These are phyloP conservation scores for Trachops cirrhosus DNA, from an alignment of 2,797 vertebrate genomes.

Conservation along the genomic window DNA sequence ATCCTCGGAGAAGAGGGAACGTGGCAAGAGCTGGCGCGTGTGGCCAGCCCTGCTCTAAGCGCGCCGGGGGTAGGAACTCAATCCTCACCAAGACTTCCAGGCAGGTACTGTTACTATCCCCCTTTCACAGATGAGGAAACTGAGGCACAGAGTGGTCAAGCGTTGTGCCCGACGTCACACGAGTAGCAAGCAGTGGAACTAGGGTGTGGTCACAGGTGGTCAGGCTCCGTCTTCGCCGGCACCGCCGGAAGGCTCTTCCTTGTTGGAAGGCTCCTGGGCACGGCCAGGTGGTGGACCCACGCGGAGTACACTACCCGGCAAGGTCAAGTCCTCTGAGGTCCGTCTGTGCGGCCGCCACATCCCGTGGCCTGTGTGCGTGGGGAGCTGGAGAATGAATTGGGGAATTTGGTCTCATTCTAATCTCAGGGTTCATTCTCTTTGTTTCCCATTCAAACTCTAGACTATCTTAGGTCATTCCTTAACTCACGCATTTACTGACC, in stretches of 20 bases:
- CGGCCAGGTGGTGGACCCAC: background rate
- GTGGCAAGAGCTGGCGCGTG: background rate
- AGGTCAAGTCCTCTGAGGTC: background rate
- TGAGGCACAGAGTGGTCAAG: background rate
- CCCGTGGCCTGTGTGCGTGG: background rate
- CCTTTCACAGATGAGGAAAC: background rate
- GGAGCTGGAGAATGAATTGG: background rate
- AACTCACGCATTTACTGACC: background rate
- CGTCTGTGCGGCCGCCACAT: background rate
- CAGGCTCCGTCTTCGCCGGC: background rate
- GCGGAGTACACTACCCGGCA: background rate
- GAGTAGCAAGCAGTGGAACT: background rate
- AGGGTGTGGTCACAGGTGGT: background rate
- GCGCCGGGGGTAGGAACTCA: fast-evolving
- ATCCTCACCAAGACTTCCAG: background rate
- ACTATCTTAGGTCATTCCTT: background rate
- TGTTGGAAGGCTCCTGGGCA: background rate
- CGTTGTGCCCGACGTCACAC: background rate
- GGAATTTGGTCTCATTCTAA: background rate
- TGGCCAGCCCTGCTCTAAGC: background rate
- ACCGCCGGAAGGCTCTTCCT: no score
- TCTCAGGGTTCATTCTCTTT: background rate
- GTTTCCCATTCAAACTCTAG: background rate
- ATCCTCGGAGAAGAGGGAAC: background rate
- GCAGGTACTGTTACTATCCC: background rate